Percentiles rank a stretch among this genome's conserved stretches.
Evolutionary conservation across 2,888 invertebrate genomes (phyloP).

Genomic region (Morpho helenor): DNA sequence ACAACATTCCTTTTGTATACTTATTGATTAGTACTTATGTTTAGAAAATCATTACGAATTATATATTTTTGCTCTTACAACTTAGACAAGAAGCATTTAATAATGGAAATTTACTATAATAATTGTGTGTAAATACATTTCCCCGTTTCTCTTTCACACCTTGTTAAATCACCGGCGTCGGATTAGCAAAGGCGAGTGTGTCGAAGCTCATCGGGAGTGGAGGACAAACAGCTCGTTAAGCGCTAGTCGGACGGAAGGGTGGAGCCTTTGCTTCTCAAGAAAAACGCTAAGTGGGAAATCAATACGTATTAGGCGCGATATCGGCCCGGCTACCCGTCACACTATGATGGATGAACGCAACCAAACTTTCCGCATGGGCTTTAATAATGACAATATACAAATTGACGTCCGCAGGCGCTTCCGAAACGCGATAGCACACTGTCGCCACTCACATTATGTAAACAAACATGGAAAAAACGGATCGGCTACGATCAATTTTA

Average conservation of each 20-base stretch:
- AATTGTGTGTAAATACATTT: background rate
- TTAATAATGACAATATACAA: constrained; percentile 79
- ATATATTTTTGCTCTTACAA: background rate
- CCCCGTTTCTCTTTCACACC: background rate
- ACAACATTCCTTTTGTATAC: too few species aligned
- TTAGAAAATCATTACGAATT: too few species aligned
- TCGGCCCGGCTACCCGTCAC: constrained; percentile 73
- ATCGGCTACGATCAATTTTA: constrained; percentile 71
- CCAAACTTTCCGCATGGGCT: constrained; percentile 71
- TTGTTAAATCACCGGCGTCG: constrained; percentile 17
- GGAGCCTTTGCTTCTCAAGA: constrained; percentile 74
- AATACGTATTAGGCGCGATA: constrained; percentile 79
- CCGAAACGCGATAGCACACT: constrained; percentile 69
- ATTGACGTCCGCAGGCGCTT: constrained; percentile 73
- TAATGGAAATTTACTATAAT: background rate
- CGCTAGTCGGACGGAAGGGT: constrained; percentile 70
- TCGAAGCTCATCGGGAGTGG: constrained; percentile 50
- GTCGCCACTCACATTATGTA: constrained; percentile 73
- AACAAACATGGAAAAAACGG: constrained; percentile 66
- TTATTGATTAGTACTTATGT: too few species aligned
- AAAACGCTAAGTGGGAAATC: constrained; percentile 79
- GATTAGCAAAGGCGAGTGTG: constrained; percentile 26
- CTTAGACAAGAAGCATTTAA: background rate
- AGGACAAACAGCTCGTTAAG: constrained; percentile 78
- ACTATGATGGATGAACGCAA: constrained; percentile 75